Conservation (phyloP, 2,113 vertebrate genomes). For the Heteronetta atricapilla region DNA sequence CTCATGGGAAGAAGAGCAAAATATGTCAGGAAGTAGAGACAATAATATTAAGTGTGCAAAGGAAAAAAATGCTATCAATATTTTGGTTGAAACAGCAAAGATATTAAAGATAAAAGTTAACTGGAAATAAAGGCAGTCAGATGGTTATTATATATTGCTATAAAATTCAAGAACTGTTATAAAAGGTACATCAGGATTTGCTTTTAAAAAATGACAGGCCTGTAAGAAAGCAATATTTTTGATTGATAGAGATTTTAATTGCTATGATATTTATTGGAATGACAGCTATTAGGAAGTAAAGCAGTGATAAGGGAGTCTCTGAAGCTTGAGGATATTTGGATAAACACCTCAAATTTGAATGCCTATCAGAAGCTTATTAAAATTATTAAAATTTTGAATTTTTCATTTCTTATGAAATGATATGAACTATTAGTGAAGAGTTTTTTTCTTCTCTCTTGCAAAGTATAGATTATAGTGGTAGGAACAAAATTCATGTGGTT, state of each 20-base stretch:
- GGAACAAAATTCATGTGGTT: conserved; percentile 27
- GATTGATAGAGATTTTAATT: conserved; percentile 49
- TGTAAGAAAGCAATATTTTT: conserved; percentile 62
- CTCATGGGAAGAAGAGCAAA: neutral
- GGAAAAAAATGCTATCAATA: conserved; percentile 74
- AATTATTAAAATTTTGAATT: conserved; percentile 62
- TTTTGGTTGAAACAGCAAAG: conserved; percentile 77
- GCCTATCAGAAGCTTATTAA: conserved; percentile 63
- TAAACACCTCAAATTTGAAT: conserved; percentile 66
- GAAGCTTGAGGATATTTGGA: conserved; percentile 69
- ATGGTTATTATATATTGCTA: conserved; percentile 80
- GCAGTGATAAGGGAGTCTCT: conserved; percentile 53
- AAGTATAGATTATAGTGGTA: neutral
- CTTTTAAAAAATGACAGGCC: conserved; percentile 75
- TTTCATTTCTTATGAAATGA: conserved; percentile 39
- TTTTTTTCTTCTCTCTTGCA: conserved; percentile 21
- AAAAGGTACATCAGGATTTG: conserved; percentile 79
- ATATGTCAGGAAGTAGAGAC: conserved; percentile 33
- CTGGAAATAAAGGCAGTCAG: conserved; percentile 82
- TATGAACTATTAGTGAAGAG: neutral
- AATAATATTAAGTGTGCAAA: conserved; percentile 56
- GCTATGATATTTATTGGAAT: conserved; percentile 69
- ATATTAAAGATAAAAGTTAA: conserved; percentile 80
- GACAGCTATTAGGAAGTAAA: conserved; percentile 54
- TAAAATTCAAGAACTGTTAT: conserved; percentile 78